Evolutionary conservation across 2,888 invertebrate genomes (phyloP), one percentile per base, ranked within the genome.

Genomic region (Gisinianus flammeolus): DNA sequence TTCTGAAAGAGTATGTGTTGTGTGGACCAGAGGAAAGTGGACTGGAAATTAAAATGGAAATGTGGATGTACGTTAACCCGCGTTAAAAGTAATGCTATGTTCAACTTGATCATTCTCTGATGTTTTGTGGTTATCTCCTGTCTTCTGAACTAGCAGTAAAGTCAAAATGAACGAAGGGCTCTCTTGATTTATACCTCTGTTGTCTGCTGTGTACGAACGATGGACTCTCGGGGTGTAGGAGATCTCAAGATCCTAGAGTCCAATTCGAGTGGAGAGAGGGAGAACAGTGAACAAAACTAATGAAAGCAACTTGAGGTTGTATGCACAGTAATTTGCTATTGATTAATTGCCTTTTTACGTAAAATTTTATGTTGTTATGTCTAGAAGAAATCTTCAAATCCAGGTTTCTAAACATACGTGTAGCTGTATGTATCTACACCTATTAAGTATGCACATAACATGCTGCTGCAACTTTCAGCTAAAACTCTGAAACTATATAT

Each of bases 251-350:
- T 35, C 35, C 35, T 8, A 44, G 44, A 44, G 44, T 44, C 44
- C 44, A 44, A 19, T 44, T 44, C 44, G 19, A 70, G 12, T 24
- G 19, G 26, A 19, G 22, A 8, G 12, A 26, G 12, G 8, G 6
- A 66, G 24, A 26, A 26, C 16, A 12, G 26, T 30, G 52, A 52
- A 56, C n/a, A 71, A 73, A 78, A 75, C 73, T 74, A 69, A 76
- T 75, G 76, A 79, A 79, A 76, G 66, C 35, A 68, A 76, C 68
- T 66, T 79, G 68, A 76, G 71, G 24, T 54, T 58, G 58, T 71
- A 76, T 72, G 77, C 79, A 78, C 76, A 35, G 74, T 79, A 82
- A 81, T 82, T 82, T 82, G 73, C 79, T 75, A 78, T 79, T 80
- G 80, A 82, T 82, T 79, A 82, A 82, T 82, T 79, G 64, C 68